Evolutionary conservation across 2,797 vertebrate species (phyloP), one percentile per base, ranked within the genome.

Genomic region (Dermochelys coriacea): DNA sequence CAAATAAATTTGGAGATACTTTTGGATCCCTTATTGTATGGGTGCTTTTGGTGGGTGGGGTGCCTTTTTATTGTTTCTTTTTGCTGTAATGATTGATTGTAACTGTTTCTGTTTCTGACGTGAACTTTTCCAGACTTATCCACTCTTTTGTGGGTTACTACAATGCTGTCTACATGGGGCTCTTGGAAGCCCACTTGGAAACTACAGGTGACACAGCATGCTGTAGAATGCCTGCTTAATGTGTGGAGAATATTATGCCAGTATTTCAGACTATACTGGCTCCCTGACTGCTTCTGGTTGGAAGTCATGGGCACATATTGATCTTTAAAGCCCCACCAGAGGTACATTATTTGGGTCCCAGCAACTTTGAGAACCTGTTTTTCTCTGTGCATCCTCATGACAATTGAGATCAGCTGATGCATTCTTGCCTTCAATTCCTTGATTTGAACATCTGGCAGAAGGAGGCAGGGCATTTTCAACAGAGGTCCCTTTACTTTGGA

Each of bases 371-470:
- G 55, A 94, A 91, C 77, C 88, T 59, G 15, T 61, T 80, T 80
- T 68, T 85, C 83, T 47, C 6, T 57, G 8, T 94, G n/a, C 19
- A n/a, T 34, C 84, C 91, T 21, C 12, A 47, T 80, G 80, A 90
- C 74, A 93, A 6, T 45, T 87, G 68, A 93, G 85, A 94, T 91
- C 82, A 85, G 15, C 86, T 86, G 71, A 82, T 81, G 34, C 31
- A 25, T 87, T 97, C 82, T 81, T 95, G 77, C 21, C 82, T 94
- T 90, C 83, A 96, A 84, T 91, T 91, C 91, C 91, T 94, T 83
- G 90, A 93, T 93, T 91, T 88, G 83, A 96, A 89, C 96, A 96
- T 97, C 97, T 97, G 96, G 80, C 93, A 91, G 79, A 74, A 86
- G 79, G 82, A 97, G 88, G 68, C 0, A 85, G 92, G 93, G 82